phyloP scores from a whole-genome alignment of 2,888 invertebrate species.

The Polia nebulosa region DNA sequence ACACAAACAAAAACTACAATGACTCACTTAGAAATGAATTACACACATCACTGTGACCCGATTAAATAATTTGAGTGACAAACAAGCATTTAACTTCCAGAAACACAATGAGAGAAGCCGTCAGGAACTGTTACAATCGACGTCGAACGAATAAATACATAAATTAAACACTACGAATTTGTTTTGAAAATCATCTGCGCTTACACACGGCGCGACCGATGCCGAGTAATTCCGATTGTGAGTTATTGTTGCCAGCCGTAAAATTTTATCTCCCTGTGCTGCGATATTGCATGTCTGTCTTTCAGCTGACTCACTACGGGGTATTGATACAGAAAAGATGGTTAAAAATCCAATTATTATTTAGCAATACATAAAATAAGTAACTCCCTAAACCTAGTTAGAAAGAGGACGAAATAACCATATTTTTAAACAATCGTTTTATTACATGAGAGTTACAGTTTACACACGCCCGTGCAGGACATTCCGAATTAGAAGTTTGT shows the following conservation, averaged over 20 bases:
- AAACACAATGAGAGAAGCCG: conserved; percentile 16
- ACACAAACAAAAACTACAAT: conserved; percentile 70
- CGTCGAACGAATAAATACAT: conserved; percentile 24
- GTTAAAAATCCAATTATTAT: too few relatives aligned
- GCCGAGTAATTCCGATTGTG: conserved; percentile 30
- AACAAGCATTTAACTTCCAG: conserved; percentile 21
- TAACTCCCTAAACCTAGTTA: too few relatives aligned
- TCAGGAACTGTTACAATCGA: conserved; percentile 20
- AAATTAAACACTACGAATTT: conserved; percentile 20
- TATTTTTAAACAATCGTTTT: too few relatives aligned
- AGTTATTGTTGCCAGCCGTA: conserved; percentile 43
- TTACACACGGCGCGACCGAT: conserved; percentile 37
- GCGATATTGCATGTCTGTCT: not conserved
- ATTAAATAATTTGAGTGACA: conserved; percentile 47
- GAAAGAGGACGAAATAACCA: too few relatives aligned
- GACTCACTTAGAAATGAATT: conserved; percentile 67
- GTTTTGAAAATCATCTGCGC: conserved; percentile 55
- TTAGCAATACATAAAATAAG: too few relatives aligned
- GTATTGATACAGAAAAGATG: too few relatives aligned
- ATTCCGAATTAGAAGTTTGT: too few relatives aligned
- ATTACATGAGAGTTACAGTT: too few relatives aligned
- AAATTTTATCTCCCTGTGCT: conserved; percentile 18
- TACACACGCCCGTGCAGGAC: too few relatives aligned
- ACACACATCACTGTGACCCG: conserved; percentile 64
- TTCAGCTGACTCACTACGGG: too few relatives aligned